Base-by-base conservation (phyloP, 2,888 invertebrate genomes). In the Ashinkailepas kermadecensis region DNA sequence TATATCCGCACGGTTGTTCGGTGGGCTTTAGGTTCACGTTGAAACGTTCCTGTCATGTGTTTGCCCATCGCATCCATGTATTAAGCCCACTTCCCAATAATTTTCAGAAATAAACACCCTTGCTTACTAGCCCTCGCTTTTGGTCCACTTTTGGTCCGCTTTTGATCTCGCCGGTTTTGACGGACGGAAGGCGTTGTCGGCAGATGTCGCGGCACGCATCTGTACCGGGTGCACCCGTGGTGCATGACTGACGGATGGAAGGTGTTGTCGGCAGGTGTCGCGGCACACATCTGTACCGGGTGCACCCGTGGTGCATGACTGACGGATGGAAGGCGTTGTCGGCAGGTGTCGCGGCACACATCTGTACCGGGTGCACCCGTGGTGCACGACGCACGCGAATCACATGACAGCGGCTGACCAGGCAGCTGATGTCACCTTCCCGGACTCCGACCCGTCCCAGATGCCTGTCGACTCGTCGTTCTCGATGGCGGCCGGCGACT, bases 401-500 rank as follows among this genome's bases (percentile, higher is more conserved):
- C 95, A 95, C 88, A 88, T 94, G 85, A 90, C 91, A 6, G 92
- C 93, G 65, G 92, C 92, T 81, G 94, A 97, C 88, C 97, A 97
- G 88, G 90, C 93, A 67, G 89, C 91, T 67, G 90, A 91, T 0
- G 92, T 94, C 18, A 90, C 89, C 58, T 96, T 99, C 88, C 99
- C 98, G 0, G 99, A 99, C 87, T 92, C 95, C 6, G 92, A 93
- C 85, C 96, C 96, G 0, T 90, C 91, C 79, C 91, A 91, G 82
- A 88, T 92, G 10, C 90, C 91, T 0, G 90, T 91, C 6, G 89
- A 91, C 80, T 90, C 91, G 82, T 89, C 92, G 86, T 96, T 99
- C 88, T 95, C 95, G 8, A 99, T 99, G 94, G 94, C 95, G 0
- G 99, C 98, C 21, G 99, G 99, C 0, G 98, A 99, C 87, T 99